These are phyloP conservation scores for Dryocosmus kuriphilus DNA, from an alignment of 2,888 invertebrate species.

Conservation along the genomic window DNA sequence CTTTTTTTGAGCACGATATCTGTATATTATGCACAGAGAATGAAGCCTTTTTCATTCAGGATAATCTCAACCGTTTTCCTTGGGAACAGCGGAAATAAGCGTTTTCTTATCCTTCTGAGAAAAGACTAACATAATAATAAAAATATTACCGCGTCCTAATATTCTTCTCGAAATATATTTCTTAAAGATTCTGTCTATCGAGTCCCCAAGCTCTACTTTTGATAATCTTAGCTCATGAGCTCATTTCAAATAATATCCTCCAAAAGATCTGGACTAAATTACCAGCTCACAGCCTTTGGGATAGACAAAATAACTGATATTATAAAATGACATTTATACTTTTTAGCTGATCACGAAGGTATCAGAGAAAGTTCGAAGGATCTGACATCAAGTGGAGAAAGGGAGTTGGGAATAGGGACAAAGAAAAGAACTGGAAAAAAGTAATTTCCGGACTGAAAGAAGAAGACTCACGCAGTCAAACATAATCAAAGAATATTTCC, in stretches of 20 bases:
- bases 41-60: too few relatives aligned
- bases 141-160: neutral
- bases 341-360: neutral
- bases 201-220: neutral
- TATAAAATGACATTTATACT: neutral
- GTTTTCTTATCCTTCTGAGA: neutral
- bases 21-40: too few relatives aligned
- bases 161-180: neutral
- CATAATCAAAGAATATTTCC: neutral
- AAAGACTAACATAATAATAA: neutral
- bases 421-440: neutral
- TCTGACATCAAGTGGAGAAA: neutral
- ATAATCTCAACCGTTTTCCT: too few relatives aligned
- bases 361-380: neutral
- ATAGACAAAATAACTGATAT: neutral
- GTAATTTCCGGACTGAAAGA: slow-evolving; percentile 3
- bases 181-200: neutral
- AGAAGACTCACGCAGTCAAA: neutral
- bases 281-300: neutral
- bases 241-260: neutral
- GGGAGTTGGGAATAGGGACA: neutral
- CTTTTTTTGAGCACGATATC: too few relatives aligned
- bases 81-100: neutral
- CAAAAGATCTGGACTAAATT: neutral
- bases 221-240: neutral